Base-by-base conservation (phyloP, 1,140 invertebrate genomes). In the Stegodyphus mimosarum region DNA sequence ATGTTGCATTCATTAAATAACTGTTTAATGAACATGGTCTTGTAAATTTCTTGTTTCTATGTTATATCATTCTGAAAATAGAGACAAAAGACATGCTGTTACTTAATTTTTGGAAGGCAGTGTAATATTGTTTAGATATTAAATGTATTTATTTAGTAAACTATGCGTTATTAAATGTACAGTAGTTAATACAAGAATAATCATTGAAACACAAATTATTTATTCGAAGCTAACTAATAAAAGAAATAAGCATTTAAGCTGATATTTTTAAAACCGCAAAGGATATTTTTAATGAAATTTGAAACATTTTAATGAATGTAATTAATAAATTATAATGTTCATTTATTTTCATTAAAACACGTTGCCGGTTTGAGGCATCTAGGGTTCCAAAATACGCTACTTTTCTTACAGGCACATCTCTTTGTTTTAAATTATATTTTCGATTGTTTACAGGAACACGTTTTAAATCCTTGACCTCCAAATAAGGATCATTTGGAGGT, bases 381-480 rank as follows among this genome's bases (percentile, higher is more conserved):
- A 6, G 64, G n/a, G 64, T 66, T 66, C 6, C 64, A 66, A 66
- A 66, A n/a, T 66, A 66, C n/a, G 64, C 17, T 66, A 66, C 64
- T 60, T 60, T 13, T 60, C 13, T 60, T 60, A 60, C 55, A 60
- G 55, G 55, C 55, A 7, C 55, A 66, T 66, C 64, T 17, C n/a
- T 66, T 66, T 66, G 64, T n/a, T 66, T 66, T 17, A 66, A 7
- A 66, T 66, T 66, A n/a, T 17, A 66, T 66, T 66, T 66, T 66
- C 6, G n/a, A 66, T 66, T 66, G 64, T 66, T 66, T n/a, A 66
- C 64, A 66, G 64, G 64, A 66, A 66, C 64, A 66, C 64, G 6
- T 66, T n/a, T 66, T 66, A 66, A 11, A 66, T 66, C 10, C 64
- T 66, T 66, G 64, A 66, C 64, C 64, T 66, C 64, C n/a, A 66